Percentiles rank a stretch among this genome's conserved stretches.
Conservation (phyloP, 2,113 vertebrate species). For the Hymenochirus boettgeri region DNA sequence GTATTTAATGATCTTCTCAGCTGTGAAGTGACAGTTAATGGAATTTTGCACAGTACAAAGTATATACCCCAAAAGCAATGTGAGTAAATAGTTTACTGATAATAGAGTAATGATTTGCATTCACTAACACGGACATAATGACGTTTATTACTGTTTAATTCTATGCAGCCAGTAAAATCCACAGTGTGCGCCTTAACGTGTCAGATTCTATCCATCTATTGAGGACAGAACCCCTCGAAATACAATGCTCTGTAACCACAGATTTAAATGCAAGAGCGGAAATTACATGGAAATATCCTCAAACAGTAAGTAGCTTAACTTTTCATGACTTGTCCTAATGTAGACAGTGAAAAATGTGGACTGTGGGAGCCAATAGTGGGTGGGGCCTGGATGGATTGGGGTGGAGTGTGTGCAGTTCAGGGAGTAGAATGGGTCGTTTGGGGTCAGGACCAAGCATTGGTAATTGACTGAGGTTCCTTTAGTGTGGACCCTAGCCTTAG, state of each 20-base stretch:
- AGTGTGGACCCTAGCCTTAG: no score
- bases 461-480: no score
- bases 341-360: no score
- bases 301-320: conserved; percentile 67
- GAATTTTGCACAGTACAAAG: conserved; percentile 58
- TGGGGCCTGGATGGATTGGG: no score
- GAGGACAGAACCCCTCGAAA: conserved; percentile 65
- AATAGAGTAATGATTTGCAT: no score
- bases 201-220: conserved; percentile 67
- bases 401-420: no score
- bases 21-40: conserved; percentile 67
- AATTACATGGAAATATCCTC: conserved; percentile 85
- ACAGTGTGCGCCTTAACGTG: conserved; percentile 71
- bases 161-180: conserved; percentile 74
- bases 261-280: conserved; percentile 85
- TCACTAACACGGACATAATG: no score
- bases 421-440: no score
- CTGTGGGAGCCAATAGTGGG: no score
- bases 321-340: no score
- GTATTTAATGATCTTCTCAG: conserved; percentile 76
- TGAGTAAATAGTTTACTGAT: conserved; percentile 55
- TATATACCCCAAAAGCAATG: conserved; percentile 78
- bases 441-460: no score
- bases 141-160: neutral
- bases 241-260: conserved; percentile 83